phyloP scores from a whole-genome alignment of 2,797 vertebrate species.

The Rhinogobio ventralis region DNA sequence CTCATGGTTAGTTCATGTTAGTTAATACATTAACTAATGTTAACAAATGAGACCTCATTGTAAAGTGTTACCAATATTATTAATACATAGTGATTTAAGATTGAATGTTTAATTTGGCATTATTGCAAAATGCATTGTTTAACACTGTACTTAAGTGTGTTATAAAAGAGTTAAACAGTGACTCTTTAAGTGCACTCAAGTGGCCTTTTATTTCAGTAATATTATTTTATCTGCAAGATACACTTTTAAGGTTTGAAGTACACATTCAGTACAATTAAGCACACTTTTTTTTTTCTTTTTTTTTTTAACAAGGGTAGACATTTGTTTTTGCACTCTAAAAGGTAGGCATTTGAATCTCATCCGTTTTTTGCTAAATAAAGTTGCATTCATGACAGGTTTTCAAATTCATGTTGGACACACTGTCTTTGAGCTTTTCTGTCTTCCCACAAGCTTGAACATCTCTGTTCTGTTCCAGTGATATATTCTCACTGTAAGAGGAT shows the following conservation, averaged over 20 bases:
- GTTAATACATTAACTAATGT: too few species aligned
- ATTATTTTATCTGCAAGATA: background rate
- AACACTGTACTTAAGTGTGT: background rate
- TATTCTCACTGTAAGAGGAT: background rate
- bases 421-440: background rate
- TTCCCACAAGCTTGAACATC: background rate
- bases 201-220: background rate
- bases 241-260: background rate
- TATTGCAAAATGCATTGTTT: background rate
- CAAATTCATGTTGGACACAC: background rate
- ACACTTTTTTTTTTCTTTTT: too few species aligned
- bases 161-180: background rate
- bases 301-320: background rate
- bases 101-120: background rate
- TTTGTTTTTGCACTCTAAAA: background rate
- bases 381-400: conserved; percentile 1
- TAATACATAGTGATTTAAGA: background rate
- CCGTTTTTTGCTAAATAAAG: background rate
- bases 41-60: too few species aligned
- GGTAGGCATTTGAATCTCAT: background rate
- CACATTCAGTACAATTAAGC: background rate
- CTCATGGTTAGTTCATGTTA: too few species aligned
- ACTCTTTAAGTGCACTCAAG: background rate
- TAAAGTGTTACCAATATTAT: background rate
- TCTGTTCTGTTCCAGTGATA: background rate